Base-by-base conservation (phyloP, 2,113 vertebrate species). In the Larimichthys polyactis region DNA sequence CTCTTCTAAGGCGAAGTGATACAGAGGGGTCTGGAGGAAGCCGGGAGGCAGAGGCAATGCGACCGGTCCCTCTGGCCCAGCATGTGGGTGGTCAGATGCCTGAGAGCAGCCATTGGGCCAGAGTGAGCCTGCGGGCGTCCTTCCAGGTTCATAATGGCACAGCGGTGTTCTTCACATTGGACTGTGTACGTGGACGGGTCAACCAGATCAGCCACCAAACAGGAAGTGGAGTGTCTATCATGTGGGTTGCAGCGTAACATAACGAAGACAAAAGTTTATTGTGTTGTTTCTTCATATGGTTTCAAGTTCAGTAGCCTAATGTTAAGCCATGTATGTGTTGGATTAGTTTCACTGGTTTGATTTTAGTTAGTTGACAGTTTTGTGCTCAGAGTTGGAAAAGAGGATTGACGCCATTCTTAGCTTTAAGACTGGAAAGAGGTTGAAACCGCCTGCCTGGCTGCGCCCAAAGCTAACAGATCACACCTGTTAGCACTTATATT, bases 41-140 rank as follows among this genome's bases (percentile, higher is more conserved):
- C 32, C 73, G 63, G 15, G 86, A 66, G 51, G 73, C 89, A 83
- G 55, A 93, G 0, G 90, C 70, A 8, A 51, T 24, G 0, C 82
- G 67, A 8, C 83, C 95, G 5, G 65, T 90, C 1, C 79, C 88
- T 15, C 43, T 97, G 62, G 94, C 95, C 78, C 96, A 97, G 90
- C 96, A 98, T 91, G 94, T 97, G 55, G 95, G 93, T 24, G 96
- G 96, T 9, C 96, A 96, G 84, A 97, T 97, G 96, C 94, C 95
- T 1, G 96, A 96, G 71, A 96, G 96, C 62, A 97, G 96, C 68
- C 81, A 91, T 2, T 98, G 96, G 96, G 95, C 95, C 81, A 95
- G 94, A 1, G 84, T 97, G 75, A 93, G 93, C 8, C 93, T 97
- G 36, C 90, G 91, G 44, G 94, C 94, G 0, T 97, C 96, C 5